Evolutionary conservation across 2,797 vertebrate genomes (phyloP), one percentile per base, ranked within the genome.

Genomic region (Chromobotia macracanthus): DNA sequence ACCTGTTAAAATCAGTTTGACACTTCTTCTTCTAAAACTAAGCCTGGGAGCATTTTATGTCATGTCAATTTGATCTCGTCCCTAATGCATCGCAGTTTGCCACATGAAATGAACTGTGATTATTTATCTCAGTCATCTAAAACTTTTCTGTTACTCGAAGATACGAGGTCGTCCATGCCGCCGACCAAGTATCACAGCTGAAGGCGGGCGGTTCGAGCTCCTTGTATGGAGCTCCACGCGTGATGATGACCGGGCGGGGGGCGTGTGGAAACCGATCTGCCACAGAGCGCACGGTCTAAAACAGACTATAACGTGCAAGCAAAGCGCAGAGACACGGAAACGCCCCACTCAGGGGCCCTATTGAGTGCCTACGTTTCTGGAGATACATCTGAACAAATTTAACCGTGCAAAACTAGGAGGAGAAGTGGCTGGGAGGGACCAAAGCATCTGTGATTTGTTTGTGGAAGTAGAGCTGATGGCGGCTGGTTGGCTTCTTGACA

Each of bases 391-490:
- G 61, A 74, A 35, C 78, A 25, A 46, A 65, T 25, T 65, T 25
- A 72, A 68, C 23, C 56, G 56, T 46, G 74, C 12, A 65, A 75
- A 75, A 23, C 44, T 55, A 64, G 81, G 69, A 68, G 75, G 75
- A 51, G 79, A 77, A 79, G 84, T 79, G n/a, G 28, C 79, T 75
- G 60, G 82, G 73, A 81, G 72, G 73, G 61, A 83, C 31, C 76
- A 79, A 41, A 79, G 78, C 84, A 81, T 85, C 89, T 85, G 86
- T 86, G 86, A 90, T 89, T 88, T 87, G 87, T 78, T 81, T 86
- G 84, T 87, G 76, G 89, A 89, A 90, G 87, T 89, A 86, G 86
- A 88, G 84, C 87, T 86, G 88, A 90, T 89, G 88, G 88, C 90
- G 86, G 71, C 81, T 84, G 89, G 87, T 88, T 77, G 85, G 82